Percentiles rank a stretch among this genome's conserved stretches.
Evolutionary conservation across 2,113 vertebrate species (phyloP).

Genomic region (Semnornis frantzii): DNA sequence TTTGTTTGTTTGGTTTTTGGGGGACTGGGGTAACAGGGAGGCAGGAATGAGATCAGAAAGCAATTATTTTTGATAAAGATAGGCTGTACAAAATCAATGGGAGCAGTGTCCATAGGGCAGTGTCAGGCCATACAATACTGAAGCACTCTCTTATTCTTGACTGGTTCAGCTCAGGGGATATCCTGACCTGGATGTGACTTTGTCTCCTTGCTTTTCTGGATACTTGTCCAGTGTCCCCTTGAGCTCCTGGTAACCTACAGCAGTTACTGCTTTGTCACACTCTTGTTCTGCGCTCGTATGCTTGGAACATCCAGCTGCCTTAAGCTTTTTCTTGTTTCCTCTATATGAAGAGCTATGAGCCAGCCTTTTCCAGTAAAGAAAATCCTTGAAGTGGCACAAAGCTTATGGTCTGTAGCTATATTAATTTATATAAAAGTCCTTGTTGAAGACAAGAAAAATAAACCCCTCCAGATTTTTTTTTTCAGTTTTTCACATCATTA

Average conservation of each 20-base stretch:
- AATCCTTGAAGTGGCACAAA: constrained; percentile 22
- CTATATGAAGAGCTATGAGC: neutral
- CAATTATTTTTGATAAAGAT: neutral
- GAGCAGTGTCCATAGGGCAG: neutral
- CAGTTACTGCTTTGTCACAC: neutral
- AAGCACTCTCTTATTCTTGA: neutral
- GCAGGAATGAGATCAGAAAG: neutral
- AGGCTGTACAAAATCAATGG: neutral
- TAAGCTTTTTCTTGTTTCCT: neutral
- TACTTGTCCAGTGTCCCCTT: neutral
- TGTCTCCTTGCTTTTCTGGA: neutral
- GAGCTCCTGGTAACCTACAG: neutral
- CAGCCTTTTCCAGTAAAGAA: neutral
- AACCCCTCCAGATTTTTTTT: constrained; percentile 10
- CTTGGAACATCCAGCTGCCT: neutral
- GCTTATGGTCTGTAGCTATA: neutral
- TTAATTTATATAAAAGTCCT: constrained; percentile 29
- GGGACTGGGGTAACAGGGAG: rapidly evolving
- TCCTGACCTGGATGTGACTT: neutral
- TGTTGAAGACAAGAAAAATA: constrained; percentile 23
- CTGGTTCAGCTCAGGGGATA: neutral
- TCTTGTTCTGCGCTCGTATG: neutral
- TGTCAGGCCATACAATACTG: neutral
- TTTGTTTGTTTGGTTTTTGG: too few relatives aligned
- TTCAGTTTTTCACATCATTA: neutral